Percentiles rank a stretch among this genome's conserved stretches.
These are phyloP conservation scores for Calidris pygmaea DNA, from an alignment of 2,113 vertebrate genomes.

Conservation along the genomic window DNA sequence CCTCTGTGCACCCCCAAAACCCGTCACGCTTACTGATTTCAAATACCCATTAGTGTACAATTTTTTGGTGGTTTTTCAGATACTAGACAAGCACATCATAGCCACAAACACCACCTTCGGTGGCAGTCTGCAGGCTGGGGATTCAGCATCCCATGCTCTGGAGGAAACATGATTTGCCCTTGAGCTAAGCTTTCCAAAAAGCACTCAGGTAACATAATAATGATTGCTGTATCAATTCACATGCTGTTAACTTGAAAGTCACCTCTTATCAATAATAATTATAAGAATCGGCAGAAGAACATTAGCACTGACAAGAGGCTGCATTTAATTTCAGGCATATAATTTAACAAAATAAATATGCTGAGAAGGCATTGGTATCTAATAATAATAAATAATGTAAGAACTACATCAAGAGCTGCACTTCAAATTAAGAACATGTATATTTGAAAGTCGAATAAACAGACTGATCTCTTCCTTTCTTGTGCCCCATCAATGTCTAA, in stretches of 20 bases:
- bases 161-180: neutral
- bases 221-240: neutral
- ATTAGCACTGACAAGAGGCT: conserved; percentile 8
- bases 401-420: neutral
- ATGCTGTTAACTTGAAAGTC: conserved; percentile 32
- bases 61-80: neutral
- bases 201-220: neutral
- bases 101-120: neutral
- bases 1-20: neutral
- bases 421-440: conserved; percentile 31
- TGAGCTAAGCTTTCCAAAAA: neutral
- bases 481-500: neutral
- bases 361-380: neutral
- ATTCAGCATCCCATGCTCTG: neutral
- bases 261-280: conserved; percentile 29
- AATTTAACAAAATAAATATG: conserved; percentile 52
- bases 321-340: conserved; percentile 25
- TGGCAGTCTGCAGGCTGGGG: neutral
- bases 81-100: neutral
- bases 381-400: conserved; percentile 46
- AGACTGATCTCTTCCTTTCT: conserved; percentile 1
- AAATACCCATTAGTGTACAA: rapidly evolving
- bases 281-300: conserved; percentile 2
- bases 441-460: conserved; percentile 41
- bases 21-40: neutral